Base-by-base conservation (phyloP, 2,113 vertebrate genomes). In the Hemichromis elongatus region DNA sequence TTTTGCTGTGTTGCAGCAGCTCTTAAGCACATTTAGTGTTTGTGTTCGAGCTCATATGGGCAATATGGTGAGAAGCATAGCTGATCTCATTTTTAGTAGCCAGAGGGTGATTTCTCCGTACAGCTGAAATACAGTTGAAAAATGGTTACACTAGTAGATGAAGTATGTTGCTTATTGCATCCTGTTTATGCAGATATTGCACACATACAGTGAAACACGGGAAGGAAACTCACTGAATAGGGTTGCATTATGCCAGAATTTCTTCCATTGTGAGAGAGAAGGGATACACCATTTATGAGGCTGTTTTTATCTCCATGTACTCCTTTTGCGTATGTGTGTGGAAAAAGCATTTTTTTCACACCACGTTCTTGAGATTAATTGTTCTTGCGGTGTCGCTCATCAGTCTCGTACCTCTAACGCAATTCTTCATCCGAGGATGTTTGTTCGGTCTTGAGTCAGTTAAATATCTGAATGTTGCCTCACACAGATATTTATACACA, bases 171-270 rank as follows among this genome's bases (percentile, higher is more conserved):
- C 7, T 33, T 59, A 86, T 83, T 88, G 50, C 78, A 88, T 96
- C 92, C 92, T 94, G 93, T 95, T 94, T 93, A 89, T 93, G 81
- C 83, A 87, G 75, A 84, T 80, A 83, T 59, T 4, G n/a, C 78
- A 81, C 82, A 81, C 82, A 81, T 79, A 66, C 37, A 82, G 47
- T 57, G 75, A 89, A 83, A 75, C 77, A 57, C 42, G 42, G 94
- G 94, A 94, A 94, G 92, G 92, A 95, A 93, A 86, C 79, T 9
- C 6, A 42, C 70, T 88, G 79, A 91, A 89, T 88, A 81, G 75
- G 56, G 77, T 42, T 13, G 19, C 26, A 54, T 85, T 75, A 59
- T 90, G 77, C 83, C 86, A 79, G 54, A 18, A 78, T 77, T 77
- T 87, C 82, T 85, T 89, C 86, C 80, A 90, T 83, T 78, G 82